Evolutionary conservation across 2,113 vertebrate species (phyloP).

Genomic region (Edolisoma coerulescens): DNA sequence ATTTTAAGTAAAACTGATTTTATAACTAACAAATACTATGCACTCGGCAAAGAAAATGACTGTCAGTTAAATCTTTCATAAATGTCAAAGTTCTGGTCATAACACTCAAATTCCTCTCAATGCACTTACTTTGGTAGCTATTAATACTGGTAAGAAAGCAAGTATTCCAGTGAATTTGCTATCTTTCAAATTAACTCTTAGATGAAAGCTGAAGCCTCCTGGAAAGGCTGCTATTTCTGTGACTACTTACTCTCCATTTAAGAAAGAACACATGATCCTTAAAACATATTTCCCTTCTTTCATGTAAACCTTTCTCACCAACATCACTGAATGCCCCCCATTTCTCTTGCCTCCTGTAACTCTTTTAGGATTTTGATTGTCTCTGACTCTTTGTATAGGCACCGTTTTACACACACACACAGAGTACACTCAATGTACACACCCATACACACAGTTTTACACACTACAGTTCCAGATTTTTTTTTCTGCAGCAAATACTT

Average conservation of each 20-base stretch:
- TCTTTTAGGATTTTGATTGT: neutral
- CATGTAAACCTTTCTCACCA: neutral
- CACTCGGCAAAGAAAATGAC: neutral
- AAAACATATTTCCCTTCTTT: neutral
- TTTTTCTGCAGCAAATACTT: neutral
- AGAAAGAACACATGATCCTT: neutral
- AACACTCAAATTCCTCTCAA: neutral
- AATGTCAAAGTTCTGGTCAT: neutral
- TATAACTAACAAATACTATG: neutral
- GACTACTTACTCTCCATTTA: neutral
- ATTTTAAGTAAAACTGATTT: neutral
- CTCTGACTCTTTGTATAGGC: neutral
- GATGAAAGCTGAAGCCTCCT: neutral
- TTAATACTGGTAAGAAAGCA: neutral
- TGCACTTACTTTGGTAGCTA: neutral
- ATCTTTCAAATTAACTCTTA: neutral
- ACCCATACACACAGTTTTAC: no score
- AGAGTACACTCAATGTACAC: neutral
- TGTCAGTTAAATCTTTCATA: neutral
- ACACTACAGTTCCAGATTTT: neutral
- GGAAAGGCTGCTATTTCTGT: neutral
- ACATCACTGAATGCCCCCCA: neutral
- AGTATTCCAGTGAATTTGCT: neutral
- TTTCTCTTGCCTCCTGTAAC: neutral
- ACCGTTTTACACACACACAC: neutral